Base-by-base conservation (phyloP, 37 sponge, comb jelly and placozoan species). In the Chondrilla cf. caribensis region DNA sequence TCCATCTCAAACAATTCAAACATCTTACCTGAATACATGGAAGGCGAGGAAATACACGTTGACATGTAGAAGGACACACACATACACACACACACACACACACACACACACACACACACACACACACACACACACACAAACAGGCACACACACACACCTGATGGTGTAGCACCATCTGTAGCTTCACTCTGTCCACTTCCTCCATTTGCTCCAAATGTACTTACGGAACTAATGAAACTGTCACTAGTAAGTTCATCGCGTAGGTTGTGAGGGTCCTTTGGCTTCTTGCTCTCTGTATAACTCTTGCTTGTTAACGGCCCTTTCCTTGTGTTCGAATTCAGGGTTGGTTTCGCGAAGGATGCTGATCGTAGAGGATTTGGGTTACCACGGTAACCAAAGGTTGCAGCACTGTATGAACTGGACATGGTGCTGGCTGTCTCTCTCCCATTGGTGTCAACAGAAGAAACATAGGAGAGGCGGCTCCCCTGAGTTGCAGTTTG, bases 1-100 rank as follows among this genome's bases (percentile, higher is more conserved):
- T 59, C 29, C 35, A 82, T 83, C 36, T 59, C 58, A 81, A 89
- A 92, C 36, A 89, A 18, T 37, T 88, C 86, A 77, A 92, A 92
- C 85, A 87, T 82, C 51, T 81, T 78, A 2, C 78, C 82, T 29
- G 33, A n/a, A 8, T 40, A 38, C 8, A 28, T 28, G 11, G 57
- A 55, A 55, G 57, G 57, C 17, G 57, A 19, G 57, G 11, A 17
- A 17, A 19, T 17, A 55, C 17, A 11, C 11, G 11, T 55, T 11
- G 57, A 55, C 17, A 55, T 17, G 17, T 17, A 55, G 17, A 11
- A 19, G 17, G 57, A 11, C 57, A 55, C 57, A 55, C 51, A 47
- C 51, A 47, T 11, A 47, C 51, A 47, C 51, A 47, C 9, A 47
- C 51, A 47, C 51, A 47, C 51, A 47, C 51, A 47, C 51, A 47